Base-by-base conservation (phyloP, 2,888 invertebrate genomes). In the Tubiluchus corallicola region DNA sequence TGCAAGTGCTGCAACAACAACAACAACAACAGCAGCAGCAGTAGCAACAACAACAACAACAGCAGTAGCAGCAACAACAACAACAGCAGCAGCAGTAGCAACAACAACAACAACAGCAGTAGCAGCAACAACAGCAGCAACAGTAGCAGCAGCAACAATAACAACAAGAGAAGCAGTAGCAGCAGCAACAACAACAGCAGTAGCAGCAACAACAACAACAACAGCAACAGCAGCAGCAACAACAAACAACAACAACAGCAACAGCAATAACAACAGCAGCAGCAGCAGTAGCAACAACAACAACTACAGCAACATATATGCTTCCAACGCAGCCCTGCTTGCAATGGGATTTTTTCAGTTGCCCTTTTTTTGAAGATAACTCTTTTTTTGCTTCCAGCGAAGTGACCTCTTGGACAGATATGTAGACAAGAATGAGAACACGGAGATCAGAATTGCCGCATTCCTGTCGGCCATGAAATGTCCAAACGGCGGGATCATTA, bases 381-480 rank as follows among this genome's bases (percentile, higher is more conserved):
- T n/a, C n/a, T 5, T 29, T 29, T 29, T 29, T 9, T 29, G n/a
- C 5, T 51, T 53, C 5, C 48, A 59, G 58, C 52, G 54, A 46
- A 51, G 50, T 20, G 52, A 54, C 39, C 47, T 60, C 46, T 51
- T 82, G 50, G 69, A 75, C 38, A 68, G 77, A 17, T 85, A 77
- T 62, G 71, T 74, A 5, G 76, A 81, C 55, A 71, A 72, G 44
- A 70, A 72, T 2, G 69, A 78, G 48, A 79, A 90, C 57, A 70
- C 81, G 0, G 90, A 92, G 68, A 66, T 92, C 17, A 72, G 92
- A 19, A 79, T 90, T 40, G 77, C 79, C 3, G 77, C 87, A 1
- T 92, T 90, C 61, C 64, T 88, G 38, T 82, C 84, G 63, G 72
- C 83, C 3, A 90, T 90, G 83, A 73, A 75, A 53, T 94, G 92